Evolutionary conservation across 2,797 vertebrate species (phyloP), one percentile per base, ranked within the genome.

Genomic region (Crossoptilon crossoptilon): DNA sequence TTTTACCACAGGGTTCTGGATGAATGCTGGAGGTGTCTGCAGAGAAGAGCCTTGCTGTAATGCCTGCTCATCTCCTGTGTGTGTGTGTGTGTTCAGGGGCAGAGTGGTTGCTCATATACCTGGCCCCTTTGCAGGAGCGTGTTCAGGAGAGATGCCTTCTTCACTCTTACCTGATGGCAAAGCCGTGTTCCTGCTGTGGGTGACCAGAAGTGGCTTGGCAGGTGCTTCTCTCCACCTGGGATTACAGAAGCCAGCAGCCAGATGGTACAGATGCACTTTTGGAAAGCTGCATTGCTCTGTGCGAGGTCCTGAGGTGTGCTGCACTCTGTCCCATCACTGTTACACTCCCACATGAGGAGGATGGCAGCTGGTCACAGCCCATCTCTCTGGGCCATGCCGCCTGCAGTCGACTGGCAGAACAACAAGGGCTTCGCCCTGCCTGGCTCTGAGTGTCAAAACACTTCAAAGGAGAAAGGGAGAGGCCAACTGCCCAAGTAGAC

Each of bases 201-300:
- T 24, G 37, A 18, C 51, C 11, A 23, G 23, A 10, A 11, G 23
- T 24, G 31, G 16, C 70, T 56, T 22, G 13, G 51, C 11, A 17
- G 37, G 10, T 13, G 43, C 22, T 46, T n/a, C n/a, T 48, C 15
- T 15, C 43, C 31, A 13, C 22, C 43, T 5, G 43, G 31, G 22
- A 11, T 22, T 26, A 12, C 11, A n/a, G 43, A 46, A 33, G 21
- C 10, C 11, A n/a, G 31, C 24, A 33, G 21, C 10, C 43, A 31
- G 77, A 19, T n/a, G 37, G 18, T 19, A 11, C 5, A 6, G 49
- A 4, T 0, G 1, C 16, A 21, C 29, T 46, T 29, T 39, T 27
- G 49, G 46, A 51, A 43, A 29, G 59, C 37, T 13, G 35, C 0
- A 3, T 22, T 37, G 48, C 33, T 43, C n/a, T 18, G 15, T 15